Base-by-base conservation (phyloP, 2,113 vertebrate species). In the Salvelinus namaycush region DNA sequence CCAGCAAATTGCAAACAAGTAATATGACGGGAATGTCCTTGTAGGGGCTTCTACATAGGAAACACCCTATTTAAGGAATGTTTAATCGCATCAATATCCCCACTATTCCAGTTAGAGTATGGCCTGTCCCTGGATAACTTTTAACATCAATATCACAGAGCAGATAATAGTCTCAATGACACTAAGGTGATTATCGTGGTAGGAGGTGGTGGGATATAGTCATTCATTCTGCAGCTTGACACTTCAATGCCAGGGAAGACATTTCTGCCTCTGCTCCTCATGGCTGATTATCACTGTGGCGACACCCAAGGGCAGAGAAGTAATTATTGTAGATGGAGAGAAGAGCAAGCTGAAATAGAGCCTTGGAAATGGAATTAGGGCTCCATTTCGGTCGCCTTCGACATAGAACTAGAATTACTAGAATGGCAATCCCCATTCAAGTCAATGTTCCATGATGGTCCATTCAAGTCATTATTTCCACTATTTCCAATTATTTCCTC, bases 151-250 rank as follows among this genome's bases (percentile, higher is more conserved):
- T 80, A 85, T 80, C 73, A 79, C 27, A 76, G 14, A 18, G 79
- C 71, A n/a, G 82, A 72, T 49, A 80, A 60, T 68, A 24, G 80
- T 78, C 83, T 84, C 68, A 72, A 72, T 80, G 85, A 83, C 83
- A 83, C 72, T 26, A 44, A 82, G 79, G 82, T 88, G 81, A 88
- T 89, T 89, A 86, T 79, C 71, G 77, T 65, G 75, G 64, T 57
- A 27, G 69, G 72, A 49, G 22, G 75, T 72, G 59, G 51, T 54
- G 51, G 51, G 77, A 84, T 73, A 68, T 69, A 69, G 76, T 48
- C 73, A 78, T 83, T 84, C 78, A 72, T 84, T 54, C 74, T 5
- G 73, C 70, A 70, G 79, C 71, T 18, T 72, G 72, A 77, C 81
- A 64, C 72, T 74, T 75, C 48, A 74, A 57, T 78, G 66, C 59